Base-by-base conservation (phyloP, 1,140 invertebrate species). In the Ganaspis sp. region DNA sequence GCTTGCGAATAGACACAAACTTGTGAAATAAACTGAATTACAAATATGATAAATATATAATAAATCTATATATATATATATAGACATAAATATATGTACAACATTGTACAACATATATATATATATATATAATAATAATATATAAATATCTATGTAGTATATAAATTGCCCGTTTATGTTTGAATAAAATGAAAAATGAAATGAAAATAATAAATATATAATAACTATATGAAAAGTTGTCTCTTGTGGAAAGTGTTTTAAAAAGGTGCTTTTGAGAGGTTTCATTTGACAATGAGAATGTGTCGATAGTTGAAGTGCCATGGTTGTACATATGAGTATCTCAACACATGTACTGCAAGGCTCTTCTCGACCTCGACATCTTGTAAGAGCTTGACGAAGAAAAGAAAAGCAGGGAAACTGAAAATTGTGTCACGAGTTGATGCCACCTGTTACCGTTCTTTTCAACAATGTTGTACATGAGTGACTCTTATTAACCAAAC, bases 231-330 rank as follows among this genome's bases (percentile, higher is more conserved):
- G 12, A 29, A 26, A 4, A 64, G 23, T n/a, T 64, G 1, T 1
- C 0, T 26, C 26, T 29, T n/a, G 26, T n/a, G 58, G 4, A 29
- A 29, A 64, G 12, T 15, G 23, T 0, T 26, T 23, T 1, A 4
- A 29, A 64, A 64, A 64, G 23, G 15, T 64, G 58, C 29, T 64
- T 64, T n/a, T 29, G 26, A 64, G 21, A 29, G 26, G 26, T 64
- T 64, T 64, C 58, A 64, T 64, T 34, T 64, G 58, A 64, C 58
- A 64, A 64, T 64, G 58, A 64, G 26, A 64, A 29, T 64, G 58
- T 29, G 58, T 64, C 58, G 58, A 64, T 64, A 64, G 23, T 64
- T 29, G 12, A 64, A 64, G 58, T 64, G 12, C n/a, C 58, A 26
- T 64, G 58, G 58, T 29, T 64, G 23, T 29, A 64, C 58, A 64